Evolutionary conservation across 35 echinoderm and acorn worm genomes (phyloP).

Genomic region (Heliocidaris tuberculata): DNA sequence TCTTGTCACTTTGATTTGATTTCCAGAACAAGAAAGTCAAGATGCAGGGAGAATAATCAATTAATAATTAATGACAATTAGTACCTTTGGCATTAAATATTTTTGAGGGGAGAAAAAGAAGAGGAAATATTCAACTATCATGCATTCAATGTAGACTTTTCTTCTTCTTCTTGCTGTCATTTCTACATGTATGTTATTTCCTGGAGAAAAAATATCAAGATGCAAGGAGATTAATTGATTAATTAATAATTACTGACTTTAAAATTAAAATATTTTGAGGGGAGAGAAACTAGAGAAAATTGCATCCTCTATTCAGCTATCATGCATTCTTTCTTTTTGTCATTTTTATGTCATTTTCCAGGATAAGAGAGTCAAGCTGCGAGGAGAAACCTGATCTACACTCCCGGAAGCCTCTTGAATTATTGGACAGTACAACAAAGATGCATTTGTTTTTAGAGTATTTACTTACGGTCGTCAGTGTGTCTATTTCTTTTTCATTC

Average conservation of each 20-base stretch:
- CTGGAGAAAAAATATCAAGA: background rate
- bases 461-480: background rate
- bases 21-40: background rate
- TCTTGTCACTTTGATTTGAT: background rate
- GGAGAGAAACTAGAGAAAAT: no score
- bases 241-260: no score
- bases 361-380: conserved; percentile 59
- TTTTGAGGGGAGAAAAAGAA: no score
- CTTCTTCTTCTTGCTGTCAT: background rate
- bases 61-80: no score
- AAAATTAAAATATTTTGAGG: no score
- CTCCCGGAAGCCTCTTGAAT: background rate
- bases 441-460: background rate
- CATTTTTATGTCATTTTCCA: conserved; percentile 7
- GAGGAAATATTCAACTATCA: no score
- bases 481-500: background rate
- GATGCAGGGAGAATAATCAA: background rate
- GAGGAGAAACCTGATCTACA: conserved; percentile 41
- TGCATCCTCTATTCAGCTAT: background rate
- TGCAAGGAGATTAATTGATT: no score
- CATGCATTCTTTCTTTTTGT: background rate
- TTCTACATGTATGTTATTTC: background rate
- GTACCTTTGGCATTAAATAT: no score
- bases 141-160: no score
- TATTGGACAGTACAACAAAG: conserved; percentile 33